A percentile compares a stretch with the other conserved stretches of the same genome.
phyloP scores from a whole-genome alignment of 1,140 invertebrate species.

The Aphis gossypii region DNA sequence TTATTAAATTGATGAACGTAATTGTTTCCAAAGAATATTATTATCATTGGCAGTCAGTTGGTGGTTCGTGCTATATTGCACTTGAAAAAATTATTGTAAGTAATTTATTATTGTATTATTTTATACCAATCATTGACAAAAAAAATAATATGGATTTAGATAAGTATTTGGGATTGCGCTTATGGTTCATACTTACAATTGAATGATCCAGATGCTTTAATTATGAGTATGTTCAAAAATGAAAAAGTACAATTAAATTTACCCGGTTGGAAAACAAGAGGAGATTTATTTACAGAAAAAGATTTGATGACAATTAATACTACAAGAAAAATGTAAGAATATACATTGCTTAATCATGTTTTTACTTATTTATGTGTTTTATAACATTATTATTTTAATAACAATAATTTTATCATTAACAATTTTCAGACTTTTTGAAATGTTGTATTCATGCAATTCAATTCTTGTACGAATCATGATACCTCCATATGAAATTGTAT shows the following conservation, averaged over 20 bases:
- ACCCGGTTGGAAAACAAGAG: conserved; percentile 54
- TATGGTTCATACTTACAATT: conserved; percentile 54
- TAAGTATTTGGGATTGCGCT: conserved; percentile 54
- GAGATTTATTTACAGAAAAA: conserved; percentile 43
- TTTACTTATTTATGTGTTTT: neutral
- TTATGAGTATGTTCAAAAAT: conserved; percentile 50
- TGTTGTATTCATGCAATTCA: conserved; percentile 46
- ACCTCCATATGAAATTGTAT: conserved; percentile 53
- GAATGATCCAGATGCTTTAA: conserved; percentile 44
- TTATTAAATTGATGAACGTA: conserved; percentile 44
- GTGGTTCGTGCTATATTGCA: conserved; percentile 25
- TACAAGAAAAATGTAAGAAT: conserved; percentile 52
- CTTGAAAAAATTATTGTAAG: conserved; percentile 53
- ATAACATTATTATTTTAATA: neutral
- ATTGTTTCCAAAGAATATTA: conserved; percentile 52
- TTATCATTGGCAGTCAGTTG: conserved; percentile 45
- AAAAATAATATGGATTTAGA: neutral
- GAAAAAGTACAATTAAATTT: conserved; percentile 55
- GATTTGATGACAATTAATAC: conserved; percentile 16
- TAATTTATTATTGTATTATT: neutral
- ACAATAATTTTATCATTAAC: neutral
- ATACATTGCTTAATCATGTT: neutral
- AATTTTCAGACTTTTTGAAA: conserved; percentile 46
- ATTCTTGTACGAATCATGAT: conserved; percentile 45
- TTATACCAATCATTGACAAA: neutral